Percentiles rank a stretch among this genome's conserved stretches.
Evolutionary conservation across 2,888 invertebrate genomes (phyloP).

Genomic region (Protonemura montana): DNA sequence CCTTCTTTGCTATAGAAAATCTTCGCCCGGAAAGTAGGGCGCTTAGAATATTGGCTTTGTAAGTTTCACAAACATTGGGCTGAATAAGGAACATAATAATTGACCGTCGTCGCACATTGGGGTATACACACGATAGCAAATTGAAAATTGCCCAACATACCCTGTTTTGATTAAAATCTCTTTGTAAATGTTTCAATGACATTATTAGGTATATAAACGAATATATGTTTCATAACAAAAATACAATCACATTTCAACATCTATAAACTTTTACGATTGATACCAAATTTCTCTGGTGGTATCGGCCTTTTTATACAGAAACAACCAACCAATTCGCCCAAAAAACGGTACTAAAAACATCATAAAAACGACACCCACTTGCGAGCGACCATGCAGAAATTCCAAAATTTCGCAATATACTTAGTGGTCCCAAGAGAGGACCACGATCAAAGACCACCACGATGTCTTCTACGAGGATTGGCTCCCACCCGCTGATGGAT

Average conservation of each 20-base stretch:
- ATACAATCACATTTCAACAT: slow-evolving; percentile 10
- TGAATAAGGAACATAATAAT: slow-evolving; percentile 16
- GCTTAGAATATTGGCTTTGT: too few relatives aligned
- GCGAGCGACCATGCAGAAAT: neutral
- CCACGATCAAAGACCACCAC: neutral
- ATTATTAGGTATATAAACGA: too few relatives aligned
- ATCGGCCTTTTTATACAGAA: neutral
- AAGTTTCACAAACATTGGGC: neutral
- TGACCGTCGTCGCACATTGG: neutral
- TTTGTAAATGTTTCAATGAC: neutral
- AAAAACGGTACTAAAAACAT: neutral
- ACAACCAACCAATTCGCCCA: neutral
- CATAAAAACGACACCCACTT: neutral
- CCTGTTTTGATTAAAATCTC: slow-evolving; percentile 1
- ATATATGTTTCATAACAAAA: slow-evolving; percentile 14
- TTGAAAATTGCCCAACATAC: neutral
- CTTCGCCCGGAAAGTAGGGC: neutral
- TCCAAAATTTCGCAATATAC: neutral
- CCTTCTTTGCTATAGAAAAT: neutral
- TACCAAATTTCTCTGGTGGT: neutral
- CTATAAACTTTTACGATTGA: neutral
- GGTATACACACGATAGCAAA: neutral
- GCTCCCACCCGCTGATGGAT: slow-evolving; percentile 43
- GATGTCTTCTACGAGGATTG: slow-evolving; percentile 42
- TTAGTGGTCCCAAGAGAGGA: neutral